Evolutionary conservation across 2,888 invertebrate species (phyloP).

Genomic region (Leucania comma): DNA sequence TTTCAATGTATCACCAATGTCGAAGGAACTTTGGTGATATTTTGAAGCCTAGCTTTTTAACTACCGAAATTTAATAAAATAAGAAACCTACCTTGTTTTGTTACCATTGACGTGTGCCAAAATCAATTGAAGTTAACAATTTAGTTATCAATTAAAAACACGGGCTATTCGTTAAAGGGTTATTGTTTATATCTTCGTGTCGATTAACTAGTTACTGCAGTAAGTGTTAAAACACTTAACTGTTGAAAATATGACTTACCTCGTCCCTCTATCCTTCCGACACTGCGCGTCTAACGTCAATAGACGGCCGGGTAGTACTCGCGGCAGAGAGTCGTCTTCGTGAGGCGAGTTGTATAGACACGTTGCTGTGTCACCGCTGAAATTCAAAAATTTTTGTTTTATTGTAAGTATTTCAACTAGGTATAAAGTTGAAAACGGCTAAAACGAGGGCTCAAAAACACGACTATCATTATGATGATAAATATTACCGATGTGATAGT

Average conservation of each 20-base stretch:
- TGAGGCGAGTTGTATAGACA: conserved; percentile 98
- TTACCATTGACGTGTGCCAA: no score
- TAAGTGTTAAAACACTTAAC: no score
- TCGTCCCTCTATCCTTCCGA: conserved; percentile 97
- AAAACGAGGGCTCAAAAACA: neutral
- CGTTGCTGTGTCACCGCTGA: conserved; percentile 97
- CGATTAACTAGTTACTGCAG: no score
- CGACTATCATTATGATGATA: neutral
- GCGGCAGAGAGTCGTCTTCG: conserved; percentile 97
- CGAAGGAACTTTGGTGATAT: no score
- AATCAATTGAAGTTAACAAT: no score
- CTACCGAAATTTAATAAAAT: no score
- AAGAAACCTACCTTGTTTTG: no score
- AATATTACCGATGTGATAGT: neutral
- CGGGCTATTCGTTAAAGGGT: no score
- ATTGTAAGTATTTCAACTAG: neutral
- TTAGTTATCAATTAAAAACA: no score
- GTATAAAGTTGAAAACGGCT: neutral
- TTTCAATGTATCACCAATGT: no score
- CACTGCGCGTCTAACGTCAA: conserved; percentile 98
- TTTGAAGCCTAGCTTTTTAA: no score
- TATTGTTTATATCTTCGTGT: neutral
- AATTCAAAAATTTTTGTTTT: conserved; percentile 65
- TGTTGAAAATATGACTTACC: conserved; percentile 73
- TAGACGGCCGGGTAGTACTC: conserved; percentile 97